A percentile compares a stretch with the other conserved stretches of the same genome.
phyloP scores from a whole-genome alignment of 2,797 vertebrate species.

The Furcifer pardalis region DNA sequence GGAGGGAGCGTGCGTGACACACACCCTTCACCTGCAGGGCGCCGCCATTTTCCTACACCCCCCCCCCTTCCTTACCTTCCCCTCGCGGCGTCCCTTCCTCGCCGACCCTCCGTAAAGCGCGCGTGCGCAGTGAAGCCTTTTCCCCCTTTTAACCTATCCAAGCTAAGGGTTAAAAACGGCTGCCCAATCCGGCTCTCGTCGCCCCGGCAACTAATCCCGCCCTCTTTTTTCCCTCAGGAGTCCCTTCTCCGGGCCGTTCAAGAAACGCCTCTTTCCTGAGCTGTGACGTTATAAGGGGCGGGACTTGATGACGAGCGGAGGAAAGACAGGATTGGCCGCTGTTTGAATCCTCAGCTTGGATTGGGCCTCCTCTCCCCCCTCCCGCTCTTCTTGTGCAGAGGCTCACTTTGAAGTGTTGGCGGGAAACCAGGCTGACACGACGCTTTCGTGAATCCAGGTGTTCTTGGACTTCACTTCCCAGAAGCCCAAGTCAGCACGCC shows the following conservation, averaged over 20 bases:
- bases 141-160: no score
- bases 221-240: not conserved
- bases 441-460: no score
- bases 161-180: no score
- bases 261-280: conserved; percentile 41
- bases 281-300: not conserved
- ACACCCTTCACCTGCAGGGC: no score
- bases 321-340: not conserved
- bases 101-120: not conserved
- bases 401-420: not conserved
- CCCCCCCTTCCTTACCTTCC: fast-evolving
- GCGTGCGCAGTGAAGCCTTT: not conserved
- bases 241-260: not conserved
- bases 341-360: not conserved
- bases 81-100: not conserved
- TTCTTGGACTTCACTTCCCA: no score
- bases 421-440: not conserved
- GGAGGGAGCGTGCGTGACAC: not conserved
- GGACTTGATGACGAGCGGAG: not conserved
- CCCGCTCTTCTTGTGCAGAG: not conserved
- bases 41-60: no score
- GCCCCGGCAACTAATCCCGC: no score
- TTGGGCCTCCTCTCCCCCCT: not conserved
- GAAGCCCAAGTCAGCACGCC: no score
- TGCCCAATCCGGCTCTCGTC: no score